These are phyloP conservation scores for Diaphora mendica DNA, from an alignment of 2,888 invertebrate genomes.

Conservation along the genomic window DNA sequence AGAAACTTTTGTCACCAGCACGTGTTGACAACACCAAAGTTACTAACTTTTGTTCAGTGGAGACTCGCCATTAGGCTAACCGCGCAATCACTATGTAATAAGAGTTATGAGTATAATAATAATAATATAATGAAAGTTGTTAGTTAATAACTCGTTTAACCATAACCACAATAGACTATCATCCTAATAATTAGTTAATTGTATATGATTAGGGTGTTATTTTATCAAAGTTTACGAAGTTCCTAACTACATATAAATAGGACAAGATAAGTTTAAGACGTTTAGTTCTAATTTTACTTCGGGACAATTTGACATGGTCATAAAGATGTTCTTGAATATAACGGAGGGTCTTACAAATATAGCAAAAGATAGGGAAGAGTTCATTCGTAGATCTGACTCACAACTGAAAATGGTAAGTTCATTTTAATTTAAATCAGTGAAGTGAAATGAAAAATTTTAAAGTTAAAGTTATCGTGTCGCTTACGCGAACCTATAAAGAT, in stretches of 20 bases:
- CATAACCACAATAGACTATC: constrained; percentile 36
- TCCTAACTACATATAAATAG: constrained; percentile 66
- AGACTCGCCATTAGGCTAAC: too few relatives aligned
- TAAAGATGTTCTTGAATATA: constrained; percentile 20
- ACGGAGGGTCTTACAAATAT: constrained; percentile 24
- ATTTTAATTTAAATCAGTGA: background rate
- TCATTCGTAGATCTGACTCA: constrained; percentile 13
- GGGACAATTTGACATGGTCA: constrained; percentile 27
- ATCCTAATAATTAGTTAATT: constrained; percentile 68
- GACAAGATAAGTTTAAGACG: constrained; percentile 45
- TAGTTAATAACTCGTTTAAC: constrained; percentile 34
- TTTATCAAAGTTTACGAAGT: constrained; percentile 67
- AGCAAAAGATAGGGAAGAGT: constrained; percentile 26
- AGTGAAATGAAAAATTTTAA: too few relatives aligned
- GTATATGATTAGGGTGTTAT: constrained; percentile 60
- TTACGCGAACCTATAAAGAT: too few relatives aligned
- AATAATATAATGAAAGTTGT: constrained; percentile 41
- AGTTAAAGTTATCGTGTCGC: too few relatives aligned
- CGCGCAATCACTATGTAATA: too few relatives aligned
- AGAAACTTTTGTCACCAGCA: too few relatives aligned
- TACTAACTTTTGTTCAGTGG: too few relatives aligned
- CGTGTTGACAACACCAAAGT: too few relatives aligned
- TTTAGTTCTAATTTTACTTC: constrained; percentile 49
- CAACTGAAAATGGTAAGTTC: constrained; percentile 30
- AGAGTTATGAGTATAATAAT: too few relatives aligned